Evolutionary conservation across 1,140 invertebrate genomes (phyloP).

Genomic region (Orussus abietinus): DNA sequence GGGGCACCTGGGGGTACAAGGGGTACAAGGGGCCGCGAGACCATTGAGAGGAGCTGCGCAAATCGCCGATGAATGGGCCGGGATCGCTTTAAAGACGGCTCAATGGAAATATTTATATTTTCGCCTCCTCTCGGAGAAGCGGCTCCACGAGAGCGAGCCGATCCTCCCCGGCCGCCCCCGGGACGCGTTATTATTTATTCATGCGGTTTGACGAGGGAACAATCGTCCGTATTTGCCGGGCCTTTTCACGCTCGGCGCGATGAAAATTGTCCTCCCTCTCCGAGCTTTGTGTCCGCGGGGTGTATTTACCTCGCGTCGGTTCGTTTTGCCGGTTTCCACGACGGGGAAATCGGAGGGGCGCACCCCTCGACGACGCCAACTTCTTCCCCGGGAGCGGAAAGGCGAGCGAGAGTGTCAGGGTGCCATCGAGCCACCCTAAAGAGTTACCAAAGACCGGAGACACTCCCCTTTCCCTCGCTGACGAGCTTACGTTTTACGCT

Average conservation of each 20-base stretch:
- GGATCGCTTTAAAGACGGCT: slow-evolving; percentile 38
- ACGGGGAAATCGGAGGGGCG: slow-evolving; percentile 21
- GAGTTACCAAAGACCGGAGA: too few species aligned
- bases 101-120: slow-evolving; percentile 50
- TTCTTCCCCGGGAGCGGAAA: too few species aligned
- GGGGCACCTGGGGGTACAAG: slow-evolving; percentile 13
- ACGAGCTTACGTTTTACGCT: too few species aligned
- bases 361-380: slow-evolving; percentile 23
- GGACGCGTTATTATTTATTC: slow-evolving; percentile 43
- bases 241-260: slow-evolving; percentile 35
- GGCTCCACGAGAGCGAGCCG: neutral
- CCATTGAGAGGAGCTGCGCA: slow-evolving; percentile 12
- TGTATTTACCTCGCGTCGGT: slow-evolving; percentile 25
- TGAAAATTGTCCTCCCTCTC: slow-evolving; percentile 34
- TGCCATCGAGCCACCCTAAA: too few species aligned
- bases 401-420: too few species aligned
- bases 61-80: slow-evolving; percentile 10
- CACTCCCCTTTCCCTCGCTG: too few species aligned
- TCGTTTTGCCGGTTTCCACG: slow-evolving; percentile 21
- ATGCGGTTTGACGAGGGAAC: slow-evolving; percentile 44
- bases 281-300: slow-evolving; percentile 7
- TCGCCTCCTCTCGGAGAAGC: slow-evolving; percentile 17
- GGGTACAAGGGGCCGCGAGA: slow-evolving; percentile 3
- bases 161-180: slow-evolving; percentile 1
- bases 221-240: slow-evolving; percentile 41